phyloP scores from a whole-genome alignment of 2,113 vertebrate genomes.

The Brachypodius melanocephalos region DNA sequence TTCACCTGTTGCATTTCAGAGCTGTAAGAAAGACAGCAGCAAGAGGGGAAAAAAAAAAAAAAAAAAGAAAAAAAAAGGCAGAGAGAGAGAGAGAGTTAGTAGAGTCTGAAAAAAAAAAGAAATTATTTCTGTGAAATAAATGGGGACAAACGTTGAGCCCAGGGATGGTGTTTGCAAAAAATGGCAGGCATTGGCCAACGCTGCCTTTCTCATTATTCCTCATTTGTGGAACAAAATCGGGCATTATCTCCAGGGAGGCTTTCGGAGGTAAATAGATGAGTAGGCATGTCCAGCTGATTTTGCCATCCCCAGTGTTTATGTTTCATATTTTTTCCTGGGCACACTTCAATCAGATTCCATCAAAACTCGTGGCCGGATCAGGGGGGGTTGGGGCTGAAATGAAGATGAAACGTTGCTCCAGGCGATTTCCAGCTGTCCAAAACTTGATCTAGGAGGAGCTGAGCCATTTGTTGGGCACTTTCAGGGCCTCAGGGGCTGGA shows the following conservation, averaged over 20 bases:
- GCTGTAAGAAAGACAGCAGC: background rate
- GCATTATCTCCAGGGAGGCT: constrained; percentile 35
- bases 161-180: background rate
- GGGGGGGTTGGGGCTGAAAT: constrained; percentile 10
- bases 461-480: constrained; percentile 9
- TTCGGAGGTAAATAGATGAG: constrained; percentile 60
- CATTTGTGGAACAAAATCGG: constrained; percentile 39
- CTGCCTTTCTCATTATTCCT: constrained; percentile 43
- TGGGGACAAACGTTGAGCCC: background rate
- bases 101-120: background rate
- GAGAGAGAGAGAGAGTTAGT: background rate
- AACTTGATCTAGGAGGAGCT: background rate
- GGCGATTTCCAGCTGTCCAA: background rate
- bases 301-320: constrained; percentile 34
- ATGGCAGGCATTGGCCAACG: background rate
- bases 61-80: background rate
- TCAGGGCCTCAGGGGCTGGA: background rate
- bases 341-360: constrained; percentile 53
- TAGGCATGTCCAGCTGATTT: constrained; percentile 52
- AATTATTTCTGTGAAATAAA: background rate
- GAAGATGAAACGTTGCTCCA: background rate
- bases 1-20: background rate
- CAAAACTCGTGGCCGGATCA: background rate
- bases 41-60: background rate
- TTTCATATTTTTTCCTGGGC: constrained; percentile 54